Evolutionary conservation across 1,140 invertebrate species (phyloP).

Genomic region (Drosophila bocki): DNA sequence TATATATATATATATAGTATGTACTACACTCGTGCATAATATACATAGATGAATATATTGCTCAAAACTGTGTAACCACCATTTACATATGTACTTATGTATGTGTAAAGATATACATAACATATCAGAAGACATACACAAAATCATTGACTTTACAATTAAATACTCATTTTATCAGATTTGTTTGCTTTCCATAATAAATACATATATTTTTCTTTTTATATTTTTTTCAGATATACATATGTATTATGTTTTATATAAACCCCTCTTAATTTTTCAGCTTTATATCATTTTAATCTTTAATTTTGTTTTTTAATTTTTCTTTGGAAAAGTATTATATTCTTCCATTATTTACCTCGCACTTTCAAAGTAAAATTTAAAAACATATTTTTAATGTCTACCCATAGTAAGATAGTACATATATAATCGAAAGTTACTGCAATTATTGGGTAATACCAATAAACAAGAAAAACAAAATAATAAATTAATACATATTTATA

Average conservation of each 20-base stretch:
- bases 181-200: background rate
- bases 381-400: conserved; percentile 32
- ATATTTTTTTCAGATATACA: no score
- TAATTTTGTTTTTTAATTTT: background rate
- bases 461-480: conserved; percentile 27
- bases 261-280: background rate
- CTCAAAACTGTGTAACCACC: conserved; percentile 24
- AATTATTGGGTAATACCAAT: conserved; percentile 58
- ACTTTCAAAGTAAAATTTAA: conserved; percentile 4
- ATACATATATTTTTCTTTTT: no score
- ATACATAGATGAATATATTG: conserved; percentile 15
- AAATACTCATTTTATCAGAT: background rate
- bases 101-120: conserved; percentile 32
- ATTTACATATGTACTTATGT: conserved; percentile 18
- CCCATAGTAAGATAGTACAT: background rate
- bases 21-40: background rate
- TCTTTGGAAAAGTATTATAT: background rate
- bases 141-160: background rate
- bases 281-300: background rate
- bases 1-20: conserved; percentile 4
- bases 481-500: conserved; percentile 66
- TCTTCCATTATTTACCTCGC: background rate
- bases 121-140: conserved; percentile 28
- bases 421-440: conserved; percentile 60
- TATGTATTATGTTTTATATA: background rate